Evolutionary conservation across 1,140 invertebrate species (phyloP), one percentile per base, ranked within the genome.

Genomic region (Zaprionus taronus): DNA sequence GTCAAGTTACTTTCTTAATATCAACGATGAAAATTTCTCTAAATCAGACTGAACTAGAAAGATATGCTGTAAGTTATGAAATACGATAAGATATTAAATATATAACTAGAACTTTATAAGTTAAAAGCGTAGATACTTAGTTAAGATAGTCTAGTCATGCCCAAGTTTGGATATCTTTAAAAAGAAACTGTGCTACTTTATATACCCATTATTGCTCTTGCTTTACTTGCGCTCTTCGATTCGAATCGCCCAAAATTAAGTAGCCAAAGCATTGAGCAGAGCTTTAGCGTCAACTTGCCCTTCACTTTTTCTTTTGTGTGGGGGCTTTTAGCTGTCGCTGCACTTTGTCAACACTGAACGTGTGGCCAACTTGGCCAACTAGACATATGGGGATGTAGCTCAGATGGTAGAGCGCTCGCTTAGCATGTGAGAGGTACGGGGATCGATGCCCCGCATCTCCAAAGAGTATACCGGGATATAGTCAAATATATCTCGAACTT

Each of bases 371-470:
- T 72, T 56, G 47, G 26, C 26, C 6, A 22, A 22, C 14, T 51
- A n/a, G 9, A 51, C 67, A 75, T 57, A 15, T 63, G 91, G 87
- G 85, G 91, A 95, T 96, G 96, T 95, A 96, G 95, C 95, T 95
- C 95, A 96, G 94, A 95, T 96, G 95, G 95, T 96, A 96, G 95
- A 96, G 95, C 96, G 95, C 95, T 96, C 95, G 95, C 95, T 96
- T 96, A 96, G 95, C 95, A 96, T 96, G 95, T 94, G 95, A 96
- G 95, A 96, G 95, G 95, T 96, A 96, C 95, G 94, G 94, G 95
- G 95, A 96, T 96, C 95, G 95, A 96, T 96, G 93, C 84, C 95
- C 95, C 95, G 95, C 95, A 95, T 95, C 95, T 92, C 89, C 91
- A 92, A 78, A 14, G 9, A 12, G 47, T 22, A 12, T 14, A 51